Evolutionary conservation across 2,797 vertebrate species (phyloP).

Genomic region (Chrosomus eos): DNA sequence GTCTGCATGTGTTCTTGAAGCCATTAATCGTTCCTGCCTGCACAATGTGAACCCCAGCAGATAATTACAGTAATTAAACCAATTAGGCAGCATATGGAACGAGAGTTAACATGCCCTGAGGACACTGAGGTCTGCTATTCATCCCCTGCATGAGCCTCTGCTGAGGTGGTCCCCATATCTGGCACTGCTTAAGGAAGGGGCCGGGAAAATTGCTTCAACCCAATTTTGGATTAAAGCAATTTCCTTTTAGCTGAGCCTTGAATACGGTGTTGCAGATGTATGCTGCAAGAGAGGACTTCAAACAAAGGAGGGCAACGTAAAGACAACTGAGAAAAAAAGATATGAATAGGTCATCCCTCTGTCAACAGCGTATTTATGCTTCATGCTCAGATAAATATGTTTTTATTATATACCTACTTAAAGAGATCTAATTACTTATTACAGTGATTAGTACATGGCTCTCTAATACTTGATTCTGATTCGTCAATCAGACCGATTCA

Average conservation of each 20-base stretch:
- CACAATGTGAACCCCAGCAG: constrained; percentile 81
- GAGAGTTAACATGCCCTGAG: constrained; percentile 72
- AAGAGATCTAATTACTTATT: background rate
- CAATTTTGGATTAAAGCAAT: constrained; percentile 76
- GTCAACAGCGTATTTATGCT: background rate
- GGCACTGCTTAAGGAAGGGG: constrained; percentile 68
- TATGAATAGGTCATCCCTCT: constrained; percentile 22
- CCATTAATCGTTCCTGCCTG: constrained; percentile 79
- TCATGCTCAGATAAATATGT: background rate
- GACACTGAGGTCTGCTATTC: constrained; percentile 72
- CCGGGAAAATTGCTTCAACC: constrained; percentile 72
- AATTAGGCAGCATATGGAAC: constrained; percentile 82
- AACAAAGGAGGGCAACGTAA: constrained; percentile 60
- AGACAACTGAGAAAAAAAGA: constrained; percentile 66
- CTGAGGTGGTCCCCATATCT: constrained; percentile 76
- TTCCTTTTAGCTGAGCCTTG: constrained; percentile 79
- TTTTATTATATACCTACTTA: background rate
- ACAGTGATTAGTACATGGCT: background rate
- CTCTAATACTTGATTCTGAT: background rate
- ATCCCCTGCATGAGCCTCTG: constrained; percentile 64
- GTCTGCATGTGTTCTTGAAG: constrained; percentile 80
- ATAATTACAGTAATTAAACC: constrained; percentile 86
- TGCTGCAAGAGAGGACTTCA: constrained; percentile 55
- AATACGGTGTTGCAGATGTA: constrained; percentile 70
- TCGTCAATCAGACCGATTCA: background rate